phyloP scores from a whole-genome alignment of 53 echinoderm and acorn worm genomes.

The Henricia sp. region DNA sequence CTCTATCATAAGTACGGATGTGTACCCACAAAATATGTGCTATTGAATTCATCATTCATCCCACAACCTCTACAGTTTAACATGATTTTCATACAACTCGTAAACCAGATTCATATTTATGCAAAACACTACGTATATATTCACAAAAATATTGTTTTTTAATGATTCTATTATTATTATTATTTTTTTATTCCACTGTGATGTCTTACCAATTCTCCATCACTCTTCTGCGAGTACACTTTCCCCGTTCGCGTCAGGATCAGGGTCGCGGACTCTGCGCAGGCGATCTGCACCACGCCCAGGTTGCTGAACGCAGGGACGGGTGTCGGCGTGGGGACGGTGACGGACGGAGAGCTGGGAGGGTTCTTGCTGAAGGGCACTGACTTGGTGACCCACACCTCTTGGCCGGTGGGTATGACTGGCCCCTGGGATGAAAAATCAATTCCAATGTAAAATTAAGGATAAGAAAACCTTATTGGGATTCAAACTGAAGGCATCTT shows the following conservation, averaged over 20 bases:
- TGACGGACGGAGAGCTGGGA: constrained; percentile 42
- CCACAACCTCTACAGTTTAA: no score
- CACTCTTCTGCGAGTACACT: constrained; percentile 83
- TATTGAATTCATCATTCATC: no score
- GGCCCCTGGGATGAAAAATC: constrained; percentile 68
- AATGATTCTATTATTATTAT: no score
- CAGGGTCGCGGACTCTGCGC: constrained; percentile 76
- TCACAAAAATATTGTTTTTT: not conserved
- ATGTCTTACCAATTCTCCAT: constrained; percentile 76
- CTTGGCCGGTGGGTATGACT: constrained; percentile 81
- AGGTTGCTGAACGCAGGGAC: constrained; percentile 78
- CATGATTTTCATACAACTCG: no score
- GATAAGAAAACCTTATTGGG: no score
- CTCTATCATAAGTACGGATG: no score
- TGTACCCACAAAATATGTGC: no score
- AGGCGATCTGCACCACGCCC: constrained; percentile 83
- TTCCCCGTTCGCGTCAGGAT: constrained; percentile 89
- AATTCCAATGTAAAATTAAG: no score
- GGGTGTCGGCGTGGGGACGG: constrained; percentile 33
- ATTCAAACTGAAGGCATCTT: no score
- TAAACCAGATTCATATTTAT: no score
- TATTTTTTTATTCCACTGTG: no score
- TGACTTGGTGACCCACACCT: constrained; percentile 83
- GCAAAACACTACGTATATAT: not conserved
- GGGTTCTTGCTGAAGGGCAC: constrained; percentile 71